Evolutionary conservation across 2,797 vertebrate genomes (phyloP).

Genomic region (Hippopotamyrus pictus): DNA sequence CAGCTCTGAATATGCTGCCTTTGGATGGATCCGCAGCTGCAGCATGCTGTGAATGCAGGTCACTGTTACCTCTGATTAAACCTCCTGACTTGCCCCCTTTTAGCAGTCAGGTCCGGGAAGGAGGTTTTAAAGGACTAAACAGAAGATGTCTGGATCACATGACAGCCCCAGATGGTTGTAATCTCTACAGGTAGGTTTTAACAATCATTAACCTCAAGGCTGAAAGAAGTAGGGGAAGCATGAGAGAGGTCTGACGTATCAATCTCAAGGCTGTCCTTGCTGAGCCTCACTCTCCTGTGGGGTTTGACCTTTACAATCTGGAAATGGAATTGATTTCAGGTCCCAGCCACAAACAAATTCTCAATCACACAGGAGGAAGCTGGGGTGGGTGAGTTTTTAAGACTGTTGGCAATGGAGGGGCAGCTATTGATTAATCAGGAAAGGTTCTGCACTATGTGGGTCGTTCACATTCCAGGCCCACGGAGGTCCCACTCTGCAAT

Average conservation of each 20-base stretch:
- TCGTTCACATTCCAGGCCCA: neutral
- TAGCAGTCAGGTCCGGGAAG: neutral
- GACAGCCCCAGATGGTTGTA: neutral
- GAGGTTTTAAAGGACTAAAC: neutral
- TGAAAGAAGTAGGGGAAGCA: neutral
- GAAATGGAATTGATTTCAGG: conserved; percentile 10
- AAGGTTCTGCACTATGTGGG: neutral
- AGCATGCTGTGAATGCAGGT: neutral
- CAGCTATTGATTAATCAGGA: neutral
- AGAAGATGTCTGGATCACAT: neutral
- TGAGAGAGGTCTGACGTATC: neutral
- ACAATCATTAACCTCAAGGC: neutral
- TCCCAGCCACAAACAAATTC: neutral
- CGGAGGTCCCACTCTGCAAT: neutral
- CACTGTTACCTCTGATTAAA: neutral
- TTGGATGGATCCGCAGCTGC: neutral
- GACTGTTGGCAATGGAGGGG: neutral
- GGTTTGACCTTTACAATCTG: neutral
- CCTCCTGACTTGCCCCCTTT: neutral
- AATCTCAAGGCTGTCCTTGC: neutral
- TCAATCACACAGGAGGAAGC: neutral
- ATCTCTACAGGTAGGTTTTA: neutral
- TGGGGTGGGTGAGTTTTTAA: neutral
- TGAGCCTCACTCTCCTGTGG: neutral
- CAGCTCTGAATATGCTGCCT: neutral